Base-by-base conservation (phyloP, 92 coral and sea anemone species). In the Pocillopora grandis region DNA sequence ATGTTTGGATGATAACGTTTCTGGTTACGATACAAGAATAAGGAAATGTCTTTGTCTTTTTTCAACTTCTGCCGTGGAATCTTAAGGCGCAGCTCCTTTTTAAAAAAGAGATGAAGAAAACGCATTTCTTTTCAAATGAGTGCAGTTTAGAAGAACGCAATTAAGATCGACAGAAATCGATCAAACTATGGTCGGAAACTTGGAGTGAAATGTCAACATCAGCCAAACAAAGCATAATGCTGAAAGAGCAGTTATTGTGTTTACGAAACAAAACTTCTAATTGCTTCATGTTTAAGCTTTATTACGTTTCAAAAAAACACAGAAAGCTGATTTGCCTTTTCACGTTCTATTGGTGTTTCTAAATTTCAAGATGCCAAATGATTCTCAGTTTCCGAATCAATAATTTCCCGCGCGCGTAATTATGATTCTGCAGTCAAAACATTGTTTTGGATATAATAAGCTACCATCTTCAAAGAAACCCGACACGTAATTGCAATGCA, bases 151-250 rank as follows among this genome's bases (percentile, higher is more conserved):
- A 35, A 9, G 18, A 80, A 12, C 64, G 65, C 67, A 27, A 35
- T 58, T 42, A 58, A 80, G 70, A 67, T 67, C 69, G 12, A 33
- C 58, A 15, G 55, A 64, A 80, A 56, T 80, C 84, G 52, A 80
- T 80, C 19, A 57, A 79, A 79, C 52, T 27, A 58, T 23, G 58
- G 61, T 62, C 71, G 67, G 6, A 35, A 31, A 62, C 59, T 2
- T 14, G 5, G 80, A 58, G 36, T 76, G 63, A 76, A 76, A 76
- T 61, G 69, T 76, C 80, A 76, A 52, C 16, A 11, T 61, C 68
- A 31, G 52, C 68, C 17, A 61, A 76, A 59, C 11, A 9, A 78
- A n/a, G 18, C 1, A 17, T 6, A 42, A 17, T 57, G 49, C 56
- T 36, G 42, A 18, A 12, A 7, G 52, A 56, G 66, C 59, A 36